These are phyloP conservation scores for Cossypha dichroa DNA, from an alignment of 2,797 vertebrate genomes.

Conservation along the genomic window DNA sequence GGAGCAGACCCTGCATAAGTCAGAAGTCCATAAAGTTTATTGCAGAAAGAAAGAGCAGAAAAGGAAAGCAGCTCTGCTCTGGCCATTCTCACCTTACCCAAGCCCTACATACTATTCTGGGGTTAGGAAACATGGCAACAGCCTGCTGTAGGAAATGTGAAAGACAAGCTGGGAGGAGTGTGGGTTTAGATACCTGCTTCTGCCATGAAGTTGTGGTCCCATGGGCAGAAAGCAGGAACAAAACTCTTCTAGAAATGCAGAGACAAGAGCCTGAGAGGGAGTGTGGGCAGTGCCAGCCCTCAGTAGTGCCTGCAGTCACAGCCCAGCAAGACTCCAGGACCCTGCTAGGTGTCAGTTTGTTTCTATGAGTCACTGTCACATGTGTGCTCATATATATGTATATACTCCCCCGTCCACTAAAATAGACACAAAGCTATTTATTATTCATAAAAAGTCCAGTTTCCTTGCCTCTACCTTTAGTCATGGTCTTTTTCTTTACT, in stretches of 20 bases:
- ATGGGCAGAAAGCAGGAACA: background rate
- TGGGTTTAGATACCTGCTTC: background rate
- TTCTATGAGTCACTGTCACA: background rate
- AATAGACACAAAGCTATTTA: background rate
- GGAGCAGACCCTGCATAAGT: background rate
- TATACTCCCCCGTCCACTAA: background rate
- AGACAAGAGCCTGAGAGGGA: background rate
- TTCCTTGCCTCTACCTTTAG: background rate
- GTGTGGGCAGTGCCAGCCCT: background rate
- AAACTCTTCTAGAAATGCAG: background rate
- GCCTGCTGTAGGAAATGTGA: background rate
- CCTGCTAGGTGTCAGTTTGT: background rate
- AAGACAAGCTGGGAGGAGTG: background rate
- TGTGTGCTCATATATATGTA: background rate
- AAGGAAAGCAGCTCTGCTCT: background rate
- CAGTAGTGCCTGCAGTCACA: accelerated
- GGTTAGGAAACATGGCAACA: background rate
- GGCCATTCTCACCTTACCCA: background rate
- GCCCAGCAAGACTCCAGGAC: background rate
- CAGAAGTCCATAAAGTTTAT: background rate
- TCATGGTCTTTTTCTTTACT: background rate
- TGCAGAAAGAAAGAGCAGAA: background rate
- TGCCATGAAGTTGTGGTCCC: background rate
- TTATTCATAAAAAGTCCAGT: background rate
- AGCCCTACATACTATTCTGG: background rate